These are phyloP conservation scores for Priocnemis perturbator DNA, from an alignment of 2,888 invertebrate species.

Conservation along the genomic window DNA sequence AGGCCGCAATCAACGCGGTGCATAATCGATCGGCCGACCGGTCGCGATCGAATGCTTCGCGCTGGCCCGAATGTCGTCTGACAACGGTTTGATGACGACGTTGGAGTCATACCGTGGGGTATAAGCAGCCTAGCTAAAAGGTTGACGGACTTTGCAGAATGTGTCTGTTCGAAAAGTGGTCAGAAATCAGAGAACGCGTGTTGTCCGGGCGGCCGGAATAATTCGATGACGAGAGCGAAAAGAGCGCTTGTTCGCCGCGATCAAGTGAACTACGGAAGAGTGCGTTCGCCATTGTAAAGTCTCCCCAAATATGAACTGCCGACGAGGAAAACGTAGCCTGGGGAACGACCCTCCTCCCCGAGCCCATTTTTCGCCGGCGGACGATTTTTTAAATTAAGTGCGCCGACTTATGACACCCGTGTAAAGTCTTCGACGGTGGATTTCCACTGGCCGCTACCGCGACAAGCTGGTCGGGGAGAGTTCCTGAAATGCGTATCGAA, in stretches of 20 bases:
- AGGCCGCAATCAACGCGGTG: neutral
- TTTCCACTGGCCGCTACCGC: slow-evolving; percentile 50
- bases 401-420: slow-evolving; percentile 70
- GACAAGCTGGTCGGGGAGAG: slow-evolving; percentile 26
- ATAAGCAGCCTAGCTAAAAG: too few relatives aligned
- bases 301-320: slow-evolving; percentile 38
- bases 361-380: slow-evolving; percentile 51
- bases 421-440: slow-evolving; percentile 67
- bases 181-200: slow-evolving; percentile 15
- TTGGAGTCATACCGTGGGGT: too few relatives aligned
- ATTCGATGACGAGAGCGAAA: slow-evolving; percentile 39
- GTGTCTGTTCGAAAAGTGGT: neutral
- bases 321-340: neutral
- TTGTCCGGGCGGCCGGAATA: slow-evolving; percentile 12
- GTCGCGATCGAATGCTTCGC: too few relatives aligned
- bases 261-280: slow-evolving; percentile 70
- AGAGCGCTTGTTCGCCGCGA: slow-evolving; percentile 43
- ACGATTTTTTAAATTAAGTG: slow-evolving; percentile 72
- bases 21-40: neutral
- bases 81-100: too few relatives aligned
- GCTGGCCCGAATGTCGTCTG: too few relatives aligned
- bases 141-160: too few relatives aligned
- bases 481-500: slow-evolving; percentile 67
- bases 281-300: slow-evolving; percentile 64
- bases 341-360: slow-evolving; percentile 41